Base-by-base conservation (phyloP, 2,797 vertebrate species). In the Uromys caudimaculatus region DNA sequence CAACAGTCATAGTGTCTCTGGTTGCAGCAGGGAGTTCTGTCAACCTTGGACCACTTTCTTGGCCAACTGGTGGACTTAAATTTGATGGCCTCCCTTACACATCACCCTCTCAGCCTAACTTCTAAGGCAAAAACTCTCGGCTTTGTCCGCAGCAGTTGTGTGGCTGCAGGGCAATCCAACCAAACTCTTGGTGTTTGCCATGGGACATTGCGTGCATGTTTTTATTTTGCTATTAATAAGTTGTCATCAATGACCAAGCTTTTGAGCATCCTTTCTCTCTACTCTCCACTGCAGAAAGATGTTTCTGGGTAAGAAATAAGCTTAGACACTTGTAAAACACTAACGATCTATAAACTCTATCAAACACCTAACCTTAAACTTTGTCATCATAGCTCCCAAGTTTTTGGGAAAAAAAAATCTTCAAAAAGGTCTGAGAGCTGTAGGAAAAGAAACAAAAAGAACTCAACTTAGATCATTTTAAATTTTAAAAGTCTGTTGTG, bases 291-390 rank as follows among this genome's bases (percentile, higher is more conserved):
- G 16, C 9, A 21, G 44, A 73, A 76, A 23, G 67, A 12, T 1
- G 44, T 75, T 71, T 93, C 87, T 83, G n/a, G 50, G 62, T 52
- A 41, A 86, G 60, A 96, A 94, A 47, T 41, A 73, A 97, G 27
- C 10, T 82, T 44, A 19, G 1, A 6, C 0, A 17, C 29, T 87
- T 89, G 9, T 60, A 58, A 96, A 96, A 89, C n/a, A 21, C 21
- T 52, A 78, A 82, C 93, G 13, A n/a, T 73, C 77, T 79, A 60
- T 90, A 93, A 62, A 44, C 11, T 38, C 50, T 90, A 35, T 60
- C 56, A 54, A 81, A 84, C 14, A 60, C 69, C 93, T 27, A 54
- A 50, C 32, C 41, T 82, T 79, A 21, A 0, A 32, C 41, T 19
- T 67, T 90, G 73, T 76, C 67, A 32, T 35, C 67, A 54, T 32